Percentiles rank a stretch among this genome's conserved stretches.
Conservation (phyloP, 2,797 vertebrate species). For the Lacerta viridis region DNA sequence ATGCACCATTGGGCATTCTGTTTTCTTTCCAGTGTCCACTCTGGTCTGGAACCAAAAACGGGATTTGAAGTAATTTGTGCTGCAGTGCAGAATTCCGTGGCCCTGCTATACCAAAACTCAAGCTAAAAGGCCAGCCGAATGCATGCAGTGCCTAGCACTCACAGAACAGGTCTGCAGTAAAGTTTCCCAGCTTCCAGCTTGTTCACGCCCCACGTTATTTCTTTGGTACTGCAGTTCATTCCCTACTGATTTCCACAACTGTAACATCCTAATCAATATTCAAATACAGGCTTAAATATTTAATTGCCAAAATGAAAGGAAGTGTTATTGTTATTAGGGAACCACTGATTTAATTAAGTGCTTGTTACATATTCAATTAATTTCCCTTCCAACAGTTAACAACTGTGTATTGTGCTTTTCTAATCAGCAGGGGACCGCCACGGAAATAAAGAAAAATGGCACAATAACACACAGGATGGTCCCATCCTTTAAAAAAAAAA, state of each 20-base stretch:
- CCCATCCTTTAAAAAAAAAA: conserved; percentile 41
- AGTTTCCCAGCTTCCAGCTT: not conserved
- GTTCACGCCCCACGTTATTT: not conserved
- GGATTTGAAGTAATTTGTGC: not conserved
- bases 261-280: conserved; percentile 68
- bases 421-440: conserved; percentile 53
- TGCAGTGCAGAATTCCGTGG: not conserved
- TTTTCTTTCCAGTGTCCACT: conserved; percentile 19
- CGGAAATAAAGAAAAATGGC: conserved; percentile 56
- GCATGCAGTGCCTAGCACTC: not conserved
- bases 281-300: conserved; percentile 69
- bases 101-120: not conserved
- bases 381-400: conserved; percentile 51
- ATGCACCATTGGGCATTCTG: not conserved
- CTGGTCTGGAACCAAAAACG: not conserved
- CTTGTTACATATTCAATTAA: conserved; percentile 55
- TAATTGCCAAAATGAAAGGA: conserved; percentile 70
- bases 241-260: conserved; percentile 39
- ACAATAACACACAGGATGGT: conserved; percentile 42
- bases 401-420: conserved; percentile 60
- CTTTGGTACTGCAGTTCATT: conserved; percentile 21
- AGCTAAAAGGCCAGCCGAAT: conserved; percentile 3
- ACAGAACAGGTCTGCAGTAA: conserved; percentile 2
- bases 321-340: conserved; percentile 68
- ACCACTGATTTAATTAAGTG: conserved; percentile 65